These are phyloP conservation scores for Pasiphila rectangulata DNA, from an alignment of 2,888 invertebrate species.

Conservation along the genomic window DNA sequence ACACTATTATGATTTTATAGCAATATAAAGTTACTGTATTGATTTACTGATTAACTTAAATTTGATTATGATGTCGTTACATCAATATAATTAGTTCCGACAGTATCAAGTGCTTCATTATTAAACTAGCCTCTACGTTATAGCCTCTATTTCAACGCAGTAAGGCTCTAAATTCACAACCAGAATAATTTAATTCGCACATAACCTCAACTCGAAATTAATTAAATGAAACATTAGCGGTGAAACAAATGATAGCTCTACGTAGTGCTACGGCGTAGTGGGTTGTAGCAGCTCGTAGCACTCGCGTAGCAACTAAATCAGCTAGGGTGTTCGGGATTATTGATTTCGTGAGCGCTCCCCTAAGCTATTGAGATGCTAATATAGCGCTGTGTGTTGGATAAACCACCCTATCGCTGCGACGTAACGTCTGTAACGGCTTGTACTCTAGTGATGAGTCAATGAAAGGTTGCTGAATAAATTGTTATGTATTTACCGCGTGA, in stretches of 20 bases:
- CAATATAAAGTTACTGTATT: too few relatives aligned
- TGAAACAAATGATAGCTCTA: conserved; percentile 21
- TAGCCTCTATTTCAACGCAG: conserved; percentile 10
- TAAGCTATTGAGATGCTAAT: conserved; percentile 49
- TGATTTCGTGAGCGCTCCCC: conserved; percentile 45
- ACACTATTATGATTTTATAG: too few relatives aligned
- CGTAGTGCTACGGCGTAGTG: conserved; percentile 34
- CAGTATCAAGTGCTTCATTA: conserved; percentile 15
- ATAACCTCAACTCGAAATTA: conserved; percentile 17
- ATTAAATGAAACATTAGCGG: conserved; percentile 19
- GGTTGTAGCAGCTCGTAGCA: conserved; percentile 27
- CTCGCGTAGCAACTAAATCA: conserved; percentile 39
- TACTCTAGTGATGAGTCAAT: conserved; percentile 35
- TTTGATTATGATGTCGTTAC: conserved; percentile 10
- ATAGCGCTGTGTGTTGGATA: conserved; percentile 31
- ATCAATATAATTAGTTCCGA: conserved; percentile 14
- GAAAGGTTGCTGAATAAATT: conserved; percentile 39
- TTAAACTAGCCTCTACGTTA: conserved; percentile 12
- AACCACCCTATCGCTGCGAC: conserved; percentile 33
- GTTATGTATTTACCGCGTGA: conserved; percentile 36
- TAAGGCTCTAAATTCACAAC: conserved; percentile 9
- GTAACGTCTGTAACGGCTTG: conserved; percentile 32
- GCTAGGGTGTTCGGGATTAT: conserved; percentile 45
- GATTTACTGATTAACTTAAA: not conserved
- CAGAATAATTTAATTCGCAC: conserved; percentile 14